A percentile compares a stretch with the other conserved stretches of the same genome.
Conservation (phyloP, 2,888 invertebrate species). For the Lumbricus terrestris region DNA sequence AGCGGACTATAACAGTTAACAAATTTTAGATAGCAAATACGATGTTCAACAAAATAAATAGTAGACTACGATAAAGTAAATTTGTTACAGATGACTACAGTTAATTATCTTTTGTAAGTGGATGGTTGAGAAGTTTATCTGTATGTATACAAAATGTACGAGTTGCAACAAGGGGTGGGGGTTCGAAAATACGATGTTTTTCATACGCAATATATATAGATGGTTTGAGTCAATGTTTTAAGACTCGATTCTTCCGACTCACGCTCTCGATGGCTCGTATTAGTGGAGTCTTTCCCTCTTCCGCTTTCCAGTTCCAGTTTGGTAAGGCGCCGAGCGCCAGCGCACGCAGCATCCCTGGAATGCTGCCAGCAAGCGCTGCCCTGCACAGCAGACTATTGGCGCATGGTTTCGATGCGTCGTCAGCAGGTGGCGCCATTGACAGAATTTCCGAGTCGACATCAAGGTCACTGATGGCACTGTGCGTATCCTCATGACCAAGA, state of each 20-base stretch:
- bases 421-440: neutral
- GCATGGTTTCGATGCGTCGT: neutral
- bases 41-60: too few relatives aligned
- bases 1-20: too few relatives aligned
- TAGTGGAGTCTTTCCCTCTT: conserved; percentile 70
- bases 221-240: too few relatives aligned
- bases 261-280: conserved; percentile 60
- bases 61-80: too few relatives aligned
- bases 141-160: too few relatives aligned
- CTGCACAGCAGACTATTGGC: conserved; percentile 55
- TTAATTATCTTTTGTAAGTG: too few relatives aligned
- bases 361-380: conserved; percentile 81
- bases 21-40: too few relatives aligned
- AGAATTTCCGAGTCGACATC: neutral
- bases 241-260: neutral
- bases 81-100: too few relatives aligned
- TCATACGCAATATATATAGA: too few relatives aligned
- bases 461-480: conserved; percentile 3
- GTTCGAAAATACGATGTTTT: too few relatives aligned
- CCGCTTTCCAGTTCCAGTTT: conserved; percentile 72
- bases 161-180: too few relatives aligned
- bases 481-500: neutral
- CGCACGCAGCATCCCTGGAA: conserved; percentile 88
- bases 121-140: too few relatives aligned
- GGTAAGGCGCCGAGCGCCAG: conserved; percentile 81